Evolutionary conservation across 1,140 invertebrate genomes (phyloP).

Genomic region (Drosophila serrata): DNA sequence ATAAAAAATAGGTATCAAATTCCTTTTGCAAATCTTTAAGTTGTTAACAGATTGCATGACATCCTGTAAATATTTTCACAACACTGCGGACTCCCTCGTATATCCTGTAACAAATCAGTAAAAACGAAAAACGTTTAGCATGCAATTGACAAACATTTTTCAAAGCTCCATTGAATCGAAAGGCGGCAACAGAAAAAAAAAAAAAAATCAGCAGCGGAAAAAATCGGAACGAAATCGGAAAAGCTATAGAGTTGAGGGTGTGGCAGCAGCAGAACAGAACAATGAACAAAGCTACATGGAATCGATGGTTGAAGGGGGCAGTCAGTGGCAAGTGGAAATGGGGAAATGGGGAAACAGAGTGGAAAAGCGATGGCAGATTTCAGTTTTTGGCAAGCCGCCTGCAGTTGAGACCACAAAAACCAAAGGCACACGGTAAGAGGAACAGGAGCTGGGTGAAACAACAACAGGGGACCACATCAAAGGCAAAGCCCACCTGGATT

Average conservation of each 20-base stretch:
- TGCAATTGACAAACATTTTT: constrained; percentile 53
- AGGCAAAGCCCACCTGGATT: constrained; percentile 27
- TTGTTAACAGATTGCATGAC: constrained; percentile 15
- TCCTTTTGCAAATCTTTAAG: constrained; percentile 1
- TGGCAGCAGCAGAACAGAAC: constrained; percentile 30
- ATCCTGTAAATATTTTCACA: constrained; percentile 36
- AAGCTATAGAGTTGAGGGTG: constrained; percentile 26
- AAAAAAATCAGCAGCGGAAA: neutral
- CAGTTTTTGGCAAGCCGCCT: constrained; percentile 52
- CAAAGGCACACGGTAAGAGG: constrained; percentile 13
- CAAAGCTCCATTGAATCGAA: constrained; percentile 44
- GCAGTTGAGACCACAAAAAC: constrained; percentile 53
- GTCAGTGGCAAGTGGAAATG: neutral
- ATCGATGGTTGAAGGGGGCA: neutral
- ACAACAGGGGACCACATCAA: constrained; percentile 71
- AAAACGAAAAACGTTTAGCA: constrained; percentile 38
- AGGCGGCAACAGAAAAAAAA: neutral
- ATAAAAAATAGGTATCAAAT: neutral
- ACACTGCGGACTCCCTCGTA: neutral
- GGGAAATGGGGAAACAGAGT: constrained; percentile 16
- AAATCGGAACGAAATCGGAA: constrained; percentile 18
- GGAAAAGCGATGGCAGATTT: constrained; percentile 38
- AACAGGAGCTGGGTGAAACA: constrained; percentile 15
- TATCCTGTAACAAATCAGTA: constrained; percentile 48
- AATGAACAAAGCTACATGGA: constrained; percentile 47